Percentiles rank a stretch among this genome's conserved stretches.
phyloP scores from a whole-genome alignment of 2,888 invertebrate species.

The Ornithoptera alexandrae region DNA sequence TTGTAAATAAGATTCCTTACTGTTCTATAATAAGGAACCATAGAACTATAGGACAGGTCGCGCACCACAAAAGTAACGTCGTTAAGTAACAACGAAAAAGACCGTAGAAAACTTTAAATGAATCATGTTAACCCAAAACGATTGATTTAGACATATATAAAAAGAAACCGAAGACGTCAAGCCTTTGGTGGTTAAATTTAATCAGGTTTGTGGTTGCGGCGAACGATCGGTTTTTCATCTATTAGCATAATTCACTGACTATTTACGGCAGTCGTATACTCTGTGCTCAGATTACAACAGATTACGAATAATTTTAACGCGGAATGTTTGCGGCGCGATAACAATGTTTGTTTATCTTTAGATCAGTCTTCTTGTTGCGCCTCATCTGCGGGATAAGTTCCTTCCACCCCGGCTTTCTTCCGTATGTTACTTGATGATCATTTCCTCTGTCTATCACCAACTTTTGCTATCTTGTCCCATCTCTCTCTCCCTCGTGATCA shows the following conservation, averaged over 20 bases:
- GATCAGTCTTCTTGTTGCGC: no score
- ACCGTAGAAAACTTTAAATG: constrained; percentile 16
- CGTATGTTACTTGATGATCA: no score
- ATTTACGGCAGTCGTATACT: constrained; percentile 15
- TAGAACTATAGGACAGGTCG: not conserved
- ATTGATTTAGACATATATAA: constrained; percentile 28
- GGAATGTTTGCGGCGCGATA: not conserved
- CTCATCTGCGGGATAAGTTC: no score
- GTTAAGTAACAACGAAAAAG: constrained; percentile 13
- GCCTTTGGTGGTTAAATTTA: constrained; percentile 16
- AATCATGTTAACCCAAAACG: constrained; percentile 23
- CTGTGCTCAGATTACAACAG: not conserved
- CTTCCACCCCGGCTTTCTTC: no score
- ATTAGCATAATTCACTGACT: constrained; percentile 1
- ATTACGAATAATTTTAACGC: not conserved
- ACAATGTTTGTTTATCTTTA: no score
- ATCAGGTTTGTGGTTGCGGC: constrained; percentile 13
- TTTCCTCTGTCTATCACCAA: no score
- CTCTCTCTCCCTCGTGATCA: no score
- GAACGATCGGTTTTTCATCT: constrained; percentile 10
- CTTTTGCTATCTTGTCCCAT: no score
- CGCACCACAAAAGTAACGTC: constrained; percentile 4
- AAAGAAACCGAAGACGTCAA: constrained; percentile 10
- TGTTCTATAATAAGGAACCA: constrained; percentile 17
- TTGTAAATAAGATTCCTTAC: no score